Percentiles rank a stretch among this genome's conserved stretches.
phyloP scores from a whole-genome alignment of 2,888 invertebrate genomes.

The Pilophorus perplexus region DNA sequence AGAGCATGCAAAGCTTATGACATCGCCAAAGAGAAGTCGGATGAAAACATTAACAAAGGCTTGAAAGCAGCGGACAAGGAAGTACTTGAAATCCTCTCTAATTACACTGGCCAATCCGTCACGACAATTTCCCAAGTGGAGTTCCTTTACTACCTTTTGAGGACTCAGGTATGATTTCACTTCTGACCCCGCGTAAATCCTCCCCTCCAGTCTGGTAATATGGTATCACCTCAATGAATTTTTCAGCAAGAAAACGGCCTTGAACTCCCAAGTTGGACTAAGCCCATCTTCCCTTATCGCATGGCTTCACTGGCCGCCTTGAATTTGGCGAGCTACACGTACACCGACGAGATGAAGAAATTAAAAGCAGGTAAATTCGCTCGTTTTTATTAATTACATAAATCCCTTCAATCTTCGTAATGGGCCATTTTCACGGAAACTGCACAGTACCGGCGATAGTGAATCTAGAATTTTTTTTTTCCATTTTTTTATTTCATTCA shows the following conservation, averaged over 20 bases:
- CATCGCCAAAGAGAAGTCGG: constrained; percentile 50
- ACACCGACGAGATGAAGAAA: constrained; percentile 67
- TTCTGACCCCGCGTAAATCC: too few relatives aligned
- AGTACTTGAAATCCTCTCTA: constrained; percentile 63
- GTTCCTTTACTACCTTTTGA: constrained; percentile 67
- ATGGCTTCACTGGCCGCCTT: constrained; percentile 66
- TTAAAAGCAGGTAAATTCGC: constrained; percentile 68
- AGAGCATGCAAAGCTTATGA: constrained; percentile 41
- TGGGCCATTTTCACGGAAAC: too few relatives aligned
- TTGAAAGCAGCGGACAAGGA: constrained; percentile 59
- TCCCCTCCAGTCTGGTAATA: too few relatives aligned
- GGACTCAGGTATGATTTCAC: constrained; percentile 59
- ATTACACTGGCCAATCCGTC: constrained; percentile 59
- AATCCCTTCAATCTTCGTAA: too few relatives aligned
- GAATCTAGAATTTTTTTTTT: too few relatives aligned
- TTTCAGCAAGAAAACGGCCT: constrained; percentile 60
- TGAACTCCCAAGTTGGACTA: constrained; percentile 72
- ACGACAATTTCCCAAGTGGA: constrained; percentile 66
- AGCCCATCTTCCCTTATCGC: constrained; percentile 64
- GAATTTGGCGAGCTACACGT: constrained; percentile 66
- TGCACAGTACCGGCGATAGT: too few relatives aligned
- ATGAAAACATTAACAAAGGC: constrained; percentile 56
- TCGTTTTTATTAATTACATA: too few relatives aligned
- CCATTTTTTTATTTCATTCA: too few relatives aligned
- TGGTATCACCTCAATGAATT: too few relatives aligned